Conservation (phyloP, 2,113 vertebrate species). For the Campylomormyrus tamandua region DNA sequence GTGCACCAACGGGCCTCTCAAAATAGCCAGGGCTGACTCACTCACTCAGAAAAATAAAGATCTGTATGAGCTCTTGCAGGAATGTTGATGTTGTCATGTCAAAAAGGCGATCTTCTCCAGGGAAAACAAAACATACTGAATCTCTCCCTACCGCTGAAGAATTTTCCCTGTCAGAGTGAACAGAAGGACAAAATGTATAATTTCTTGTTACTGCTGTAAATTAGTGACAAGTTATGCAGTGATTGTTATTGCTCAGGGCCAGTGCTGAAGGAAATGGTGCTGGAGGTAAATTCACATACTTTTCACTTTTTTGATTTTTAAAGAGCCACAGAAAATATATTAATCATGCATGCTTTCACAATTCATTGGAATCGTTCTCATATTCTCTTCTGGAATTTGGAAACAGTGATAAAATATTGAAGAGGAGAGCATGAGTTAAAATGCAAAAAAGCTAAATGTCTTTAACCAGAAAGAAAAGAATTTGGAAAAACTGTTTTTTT, state of each 20-base stretch:
- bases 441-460: neutral
- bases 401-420: neutral
- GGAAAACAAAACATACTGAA: neutral
- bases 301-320: neutral
- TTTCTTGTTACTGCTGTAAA: neutral
- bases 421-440: neutral
- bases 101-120: neutral
- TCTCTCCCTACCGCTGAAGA: neutral
- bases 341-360: neutral
- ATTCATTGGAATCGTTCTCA: neutral
- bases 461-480: neutral
- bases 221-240: neutral
- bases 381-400: neutral
- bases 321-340: neutral
- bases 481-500: neutral
- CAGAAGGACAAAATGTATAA: neutral
- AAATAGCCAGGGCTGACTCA: neutral
- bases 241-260: neutral
- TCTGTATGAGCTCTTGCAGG: neutral
- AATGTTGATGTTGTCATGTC: neutral
- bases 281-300: neutral
- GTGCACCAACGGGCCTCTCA: neutral
- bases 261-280: neutral
- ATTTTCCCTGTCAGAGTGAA: neutral
- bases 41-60: neutral